Conservation (phyloP, 2,113 vertebrate species). For the Sporophila hypoxantha region DNA sequence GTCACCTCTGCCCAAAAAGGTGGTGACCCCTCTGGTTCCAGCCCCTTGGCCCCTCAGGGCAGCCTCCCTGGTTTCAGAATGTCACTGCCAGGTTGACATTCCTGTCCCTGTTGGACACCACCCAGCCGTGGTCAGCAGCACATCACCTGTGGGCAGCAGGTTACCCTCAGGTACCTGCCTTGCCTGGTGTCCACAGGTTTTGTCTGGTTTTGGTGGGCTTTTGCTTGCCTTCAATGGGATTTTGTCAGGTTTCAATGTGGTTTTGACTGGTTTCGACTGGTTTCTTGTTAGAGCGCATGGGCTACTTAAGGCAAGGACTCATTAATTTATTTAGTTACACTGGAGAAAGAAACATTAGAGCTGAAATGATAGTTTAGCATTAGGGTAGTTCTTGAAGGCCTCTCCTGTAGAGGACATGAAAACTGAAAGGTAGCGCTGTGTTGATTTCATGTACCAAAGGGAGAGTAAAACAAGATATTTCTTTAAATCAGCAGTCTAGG, state of each 20-base stretch:
- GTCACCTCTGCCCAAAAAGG: too few species aligned
- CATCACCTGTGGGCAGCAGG: accelerated
- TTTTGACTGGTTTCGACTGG: neutral
- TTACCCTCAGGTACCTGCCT: neutral
- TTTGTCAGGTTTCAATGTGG: neutral
- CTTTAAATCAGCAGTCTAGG: neutral
- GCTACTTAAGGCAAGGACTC: neutral
- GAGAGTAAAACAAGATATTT: neutral
- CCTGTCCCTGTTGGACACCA: neutral
- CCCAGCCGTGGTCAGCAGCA: accelerated
- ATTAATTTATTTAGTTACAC: neutral
- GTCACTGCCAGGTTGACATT: too few species aligned
- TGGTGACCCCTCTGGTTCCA: accelerated
- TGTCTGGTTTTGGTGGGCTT: neutral
- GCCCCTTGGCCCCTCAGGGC: neutral
- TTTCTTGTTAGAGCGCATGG: neutral
- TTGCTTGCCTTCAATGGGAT: neutral
- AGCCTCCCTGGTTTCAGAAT: neutral
- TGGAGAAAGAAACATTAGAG: neutral
- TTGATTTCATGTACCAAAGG: neutral
- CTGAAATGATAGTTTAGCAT: neutral
- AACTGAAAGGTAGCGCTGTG: neutral
- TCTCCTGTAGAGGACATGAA: neutral
- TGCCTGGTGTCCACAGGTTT: neutral
- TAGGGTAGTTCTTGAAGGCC: neutral